Conservation (phyloP, 2,888 invertebrate genomes). For the Eumerus sabulonum region DNA sequence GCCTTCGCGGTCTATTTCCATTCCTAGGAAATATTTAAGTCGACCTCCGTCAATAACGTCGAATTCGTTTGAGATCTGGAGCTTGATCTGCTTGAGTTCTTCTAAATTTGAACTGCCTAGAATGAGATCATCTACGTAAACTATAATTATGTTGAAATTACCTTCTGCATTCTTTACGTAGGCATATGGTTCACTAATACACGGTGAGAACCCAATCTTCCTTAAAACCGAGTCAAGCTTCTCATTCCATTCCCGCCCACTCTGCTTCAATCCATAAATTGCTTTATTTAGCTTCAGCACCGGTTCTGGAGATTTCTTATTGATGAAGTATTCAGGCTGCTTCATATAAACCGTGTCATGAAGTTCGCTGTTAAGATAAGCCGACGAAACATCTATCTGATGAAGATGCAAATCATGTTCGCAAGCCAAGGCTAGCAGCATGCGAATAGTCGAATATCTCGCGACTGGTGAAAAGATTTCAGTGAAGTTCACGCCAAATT, state of each 20-base stretch:
- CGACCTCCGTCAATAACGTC: constrained; percentile 49
- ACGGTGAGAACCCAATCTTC: constrained; percentile 55
- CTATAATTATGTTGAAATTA: constrained; percentile 55
- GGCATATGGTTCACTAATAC: constrained; percentile 58
- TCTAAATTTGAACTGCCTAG: constrained; percentile 41
- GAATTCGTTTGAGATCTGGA: constrained; percentile 38
- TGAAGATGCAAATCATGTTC: constrained; percentile 63
- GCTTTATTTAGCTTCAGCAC: constrained; percentile 68
- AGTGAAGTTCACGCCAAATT: constrained; percentile 51
- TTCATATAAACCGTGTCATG: constrained; percentile 59
- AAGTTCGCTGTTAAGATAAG: constrained; percentile 68
- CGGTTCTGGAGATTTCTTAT: constrained; percentile 40
- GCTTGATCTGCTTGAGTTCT: constrained; percentile 48
- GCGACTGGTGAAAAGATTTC: constrained; percentile 68
- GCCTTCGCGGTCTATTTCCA: constrained; percentile 57
- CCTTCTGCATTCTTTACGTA: constrained; percentile 38
- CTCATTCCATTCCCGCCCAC: constrained; percentile 69
- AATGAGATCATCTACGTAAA: constrained; percentile 69
- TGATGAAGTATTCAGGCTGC: constrained; percentile 55
- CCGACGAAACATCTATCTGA: constrained; percentile 68
- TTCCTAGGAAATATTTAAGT: constrained; percentile 57
- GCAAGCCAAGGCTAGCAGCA: constrained; percentile 64
- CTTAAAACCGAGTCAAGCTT: constrained; percentile 56
- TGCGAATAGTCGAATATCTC: constrained; percentile 60
- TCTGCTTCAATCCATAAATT: constrained; percentile 70